A percentile compares a stretch with the other conserved stretches of the same genome.
phyloP scores from a whole-genome alignment of 2,113 vertebrate genomes.

The Syngnathoides biaculeatus region DNA sequence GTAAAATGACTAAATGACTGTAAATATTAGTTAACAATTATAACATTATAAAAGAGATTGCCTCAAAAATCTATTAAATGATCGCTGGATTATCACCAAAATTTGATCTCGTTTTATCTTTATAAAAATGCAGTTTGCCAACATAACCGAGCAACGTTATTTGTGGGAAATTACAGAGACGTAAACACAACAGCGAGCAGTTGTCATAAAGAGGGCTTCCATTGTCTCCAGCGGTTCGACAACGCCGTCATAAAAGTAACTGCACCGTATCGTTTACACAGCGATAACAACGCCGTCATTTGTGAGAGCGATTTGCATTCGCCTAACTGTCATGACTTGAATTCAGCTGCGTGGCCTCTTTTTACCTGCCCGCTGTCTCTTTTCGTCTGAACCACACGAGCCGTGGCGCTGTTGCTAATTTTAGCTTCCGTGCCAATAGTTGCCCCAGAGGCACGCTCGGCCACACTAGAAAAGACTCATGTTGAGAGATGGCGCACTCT shows the following conservation, averaged over 20 bases:
- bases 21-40: no score
- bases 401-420: constrained; percentile 57
- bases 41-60: no score
- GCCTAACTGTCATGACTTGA: not conserved
- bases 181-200: not conserved
- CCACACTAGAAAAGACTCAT: constrained; percentile 52
- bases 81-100: not conserved
- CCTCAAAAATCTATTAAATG: not conserved
- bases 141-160: not conserved
- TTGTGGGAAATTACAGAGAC: not conserved
- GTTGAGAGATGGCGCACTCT: constrained; percentile 19
- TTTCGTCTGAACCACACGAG: constrained; percentile 5
- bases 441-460: constrained; percentile 52
- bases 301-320: not conserved
- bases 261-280: not conserved
- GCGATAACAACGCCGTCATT: not conserved
- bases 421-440: constrained; percentile 58
- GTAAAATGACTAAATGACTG: no score
- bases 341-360: constrained; percentile 15
- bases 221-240: not conserved
- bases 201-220: not conserved
- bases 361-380: constrained; percentile 19
- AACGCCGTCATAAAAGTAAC: not conserved
- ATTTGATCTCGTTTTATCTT: not conserved
- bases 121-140: not conserved